A percentile compares a stretch with the other conserved stretches of the same genome.
Evolutionary conservation across 2,888 invertebrate genomes (phyloP).

Genomic region (Apamea epomidion): DNA sequence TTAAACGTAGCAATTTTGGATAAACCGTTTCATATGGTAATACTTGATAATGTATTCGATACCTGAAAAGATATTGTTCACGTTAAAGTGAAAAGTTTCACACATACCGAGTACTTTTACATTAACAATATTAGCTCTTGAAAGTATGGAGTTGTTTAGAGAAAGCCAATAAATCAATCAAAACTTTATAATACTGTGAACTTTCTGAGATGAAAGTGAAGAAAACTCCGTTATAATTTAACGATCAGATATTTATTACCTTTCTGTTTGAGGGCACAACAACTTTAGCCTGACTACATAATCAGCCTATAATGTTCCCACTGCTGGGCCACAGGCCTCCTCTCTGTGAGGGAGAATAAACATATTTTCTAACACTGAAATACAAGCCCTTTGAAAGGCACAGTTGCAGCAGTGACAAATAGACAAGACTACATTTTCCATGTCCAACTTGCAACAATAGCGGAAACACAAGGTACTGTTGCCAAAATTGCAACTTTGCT

Average conservation of each 20-base stretch:
- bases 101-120: not conserved
- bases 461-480: slow-evolving; percentile 23
- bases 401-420: slow-evolving; percentile 15
- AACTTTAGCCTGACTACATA: not conserved
- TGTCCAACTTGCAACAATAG: slow-evolving; percentile 29
- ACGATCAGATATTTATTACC: slow-evolving; percentile 22
- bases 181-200: slow-evolving; percentile 31
- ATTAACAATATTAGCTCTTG: slow-evolving; percentile 23
- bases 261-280: slow-evolving; percentile 1
- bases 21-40: not conserved
- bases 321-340: no score
- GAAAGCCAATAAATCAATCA: slow-evolving; percentile 48
- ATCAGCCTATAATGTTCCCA: no score
- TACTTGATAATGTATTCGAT: slow-evolving; percentile 1
- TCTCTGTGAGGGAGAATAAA: not conserved
- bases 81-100: slow-evolving; percentile 16
- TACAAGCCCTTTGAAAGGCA: not conserved
- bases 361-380: not conserved
- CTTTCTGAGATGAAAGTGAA: slow-evolving; percentile 8
- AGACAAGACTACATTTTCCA: slow-evolving; percentile 4
- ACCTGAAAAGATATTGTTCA: slow-evolving; percentile 21
- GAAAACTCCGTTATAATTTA: slow-evolving; percentile 33
- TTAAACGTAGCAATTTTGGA: slow-evolving; percentile 20
- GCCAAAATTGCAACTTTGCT: slow-evolving; percentile 44
- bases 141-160: slow-evolving; percentile 30